Evolutionary conservation across 2,888 invertebrate genomes (phyloP), one percentile per base, ranked within the genome.

Genomic region (Drosophila eohydei): DNA sequence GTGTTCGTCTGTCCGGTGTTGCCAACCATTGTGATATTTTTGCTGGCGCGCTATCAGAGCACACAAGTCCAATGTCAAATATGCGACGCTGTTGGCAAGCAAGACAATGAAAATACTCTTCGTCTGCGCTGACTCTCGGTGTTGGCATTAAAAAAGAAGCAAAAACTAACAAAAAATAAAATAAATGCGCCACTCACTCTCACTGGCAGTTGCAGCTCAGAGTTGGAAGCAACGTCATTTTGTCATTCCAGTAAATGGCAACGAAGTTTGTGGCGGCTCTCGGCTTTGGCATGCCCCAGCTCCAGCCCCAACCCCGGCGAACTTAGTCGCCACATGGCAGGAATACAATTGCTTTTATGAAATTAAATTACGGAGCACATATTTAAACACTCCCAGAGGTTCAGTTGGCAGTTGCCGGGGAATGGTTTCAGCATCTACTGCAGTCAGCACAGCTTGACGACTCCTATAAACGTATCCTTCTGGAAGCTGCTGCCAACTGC

Each of bases 41-140:
- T 85, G 78, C 83, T 88, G 79, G 88, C 81, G 79, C 80, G 82
- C 88, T 80, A 80, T 81, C 79, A 74, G 81, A 70, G 71, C 82
- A 71, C 79, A 83, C 88, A 84, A 88, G 84, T 86, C 84, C 86
- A 86, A 86, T 86, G 89, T 86, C 86, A 86, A 84, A 84, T 85
- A 84, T 84, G 88, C 79, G 79, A 79, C 73, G 21, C 81, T 81
- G 81, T 83, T 88, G 79, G 83, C 84, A 86, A 88, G 79, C 87
- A 86, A 86, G 86, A 86, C 86, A 88, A 88, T 88, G 84, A 84
- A 88, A 86, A 86, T 87, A 70, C 89, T 87, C 77, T 68, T 62
- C 75, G 86, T 74, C 81, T 79, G 79, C 64, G 68, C 59, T 78
- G 69, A 60, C 62, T 65, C 79, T 80, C 68, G 69, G 71, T 62